Conservation (phyloP, 2,797 vertebrate species). For the Erethizon dorsatum region DNA sequence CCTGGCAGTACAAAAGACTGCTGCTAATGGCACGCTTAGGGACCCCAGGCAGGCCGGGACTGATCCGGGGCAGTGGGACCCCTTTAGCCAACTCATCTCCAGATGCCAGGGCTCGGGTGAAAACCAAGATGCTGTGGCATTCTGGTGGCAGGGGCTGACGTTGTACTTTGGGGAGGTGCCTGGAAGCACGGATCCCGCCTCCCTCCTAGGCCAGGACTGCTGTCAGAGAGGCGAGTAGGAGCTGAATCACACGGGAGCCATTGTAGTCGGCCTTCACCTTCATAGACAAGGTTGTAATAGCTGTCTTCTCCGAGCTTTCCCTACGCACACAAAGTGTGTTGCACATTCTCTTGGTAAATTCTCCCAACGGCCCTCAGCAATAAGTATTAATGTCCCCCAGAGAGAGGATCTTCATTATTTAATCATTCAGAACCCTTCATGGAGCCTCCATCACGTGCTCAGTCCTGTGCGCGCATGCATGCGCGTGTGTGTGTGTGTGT, state of each 20-base stretch:
- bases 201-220: not conserved
- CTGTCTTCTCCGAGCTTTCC: not conserved
- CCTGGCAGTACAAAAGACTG: not conserved
- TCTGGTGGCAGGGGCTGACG: not conserved
- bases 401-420: not conserved
- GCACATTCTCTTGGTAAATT: slow-evolving; percentile 52
- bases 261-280: not conserved
- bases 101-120: not conserved
- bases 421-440: not conserved
- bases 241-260: not conserved
- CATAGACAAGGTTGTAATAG: not conserved
- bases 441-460: not conserved
- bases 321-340: not conserved
- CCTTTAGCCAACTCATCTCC: not conserved
- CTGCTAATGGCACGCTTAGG: not conserved
- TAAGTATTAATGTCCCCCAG: not conserved
- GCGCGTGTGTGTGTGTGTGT: not conserved
- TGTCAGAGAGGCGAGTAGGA: not conserved
- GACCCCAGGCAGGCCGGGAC: not conserved
- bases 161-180: not conserved
- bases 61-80: not conserved
- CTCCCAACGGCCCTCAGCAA: not conserved
- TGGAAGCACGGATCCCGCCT: not conserved
- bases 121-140: not conserved
- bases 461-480: not conserved